A percentile compares a stretch with the other conserved stretches of the same genome.
Conservation (phyloP, 2,888 invertebrate species). For the Drosophila picticornis region DNA sequence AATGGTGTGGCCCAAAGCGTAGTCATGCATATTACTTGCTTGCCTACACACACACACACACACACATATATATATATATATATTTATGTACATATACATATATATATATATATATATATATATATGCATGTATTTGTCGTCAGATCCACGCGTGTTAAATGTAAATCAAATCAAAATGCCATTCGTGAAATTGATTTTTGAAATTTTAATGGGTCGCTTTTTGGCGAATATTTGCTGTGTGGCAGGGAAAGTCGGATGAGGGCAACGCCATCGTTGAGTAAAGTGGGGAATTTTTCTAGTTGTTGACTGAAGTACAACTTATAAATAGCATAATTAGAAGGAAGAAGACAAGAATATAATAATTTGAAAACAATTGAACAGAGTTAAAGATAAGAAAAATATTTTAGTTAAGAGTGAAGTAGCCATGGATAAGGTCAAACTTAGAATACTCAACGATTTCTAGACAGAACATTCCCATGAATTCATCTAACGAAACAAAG, state of each 20-base stretch:
- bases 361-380: background rate
- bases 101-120: accelerated
- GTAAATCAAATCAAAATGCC: conserved; percentile 79
- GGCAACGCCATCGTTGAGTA: background rate
- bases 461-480: background rate
- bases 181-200: conserved; percentile 78
- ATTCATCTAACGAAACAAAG: accelerated
- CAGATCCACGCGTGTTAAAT: conserved; percentile 62
- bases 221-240: background rate
- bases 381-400: background rate
- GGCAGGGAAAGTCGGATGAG: background rate
- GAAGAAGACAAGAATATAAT: background rate
- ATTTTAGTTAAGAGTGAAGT: background rate
- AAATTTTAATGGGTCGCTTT: conserved; percentile 68
- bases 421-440: background rate
- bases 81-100: background rate
- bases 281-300: background rate
- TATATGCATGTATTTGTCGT: conserved; percentile 4
- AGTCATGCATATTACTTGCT: conserved; percentile 42
- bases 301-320: background rate
- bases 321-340: background rate
- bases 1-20: conserved; percentile 45
- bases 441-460: background rate
- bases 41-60: conserved; percentile 10
- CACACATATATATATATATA: accelerated